phyloP scores from a whole-genome alignment of 2,113 vertebrate genomes.

The Trematomus loennbergii region DNA sequence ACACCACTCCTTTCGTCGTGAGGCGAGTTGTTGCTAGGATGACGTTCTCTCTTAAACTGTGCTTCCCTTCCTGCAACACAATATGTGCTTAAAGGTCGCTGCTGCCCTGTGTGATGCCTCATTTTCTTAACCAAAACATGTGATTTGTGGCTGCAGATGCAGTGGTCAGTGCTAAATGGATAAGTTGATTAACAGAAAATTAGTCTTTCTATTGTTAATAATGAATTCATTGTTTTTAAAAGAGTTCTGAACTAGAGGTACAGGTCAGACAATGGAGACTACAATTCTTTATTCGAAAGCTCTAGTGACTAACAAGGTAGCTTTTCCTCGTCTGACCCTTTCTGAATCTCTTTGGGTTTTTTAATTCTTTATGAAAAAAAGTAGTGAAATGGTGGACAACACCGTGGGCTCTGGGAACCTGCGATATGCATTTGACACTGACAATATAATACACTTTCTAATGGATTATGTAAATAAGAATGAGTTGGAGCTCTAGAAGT shows the following conservation, averaged over 20 bases:
- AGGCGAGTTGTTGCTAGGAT: not conserved
- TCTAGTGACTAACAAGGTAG: not conserved
- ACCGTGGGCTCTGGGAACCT: not conserved
- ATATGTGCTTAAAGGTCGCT: constrained; percentile 18
- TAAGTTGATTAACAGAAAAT: not conserved
- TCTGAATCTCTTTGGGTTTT: not conserved
- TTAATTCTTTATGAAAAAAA: no score
- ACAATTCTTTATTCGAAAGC: not conserved
- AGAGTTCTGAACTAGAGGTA: not conserved
- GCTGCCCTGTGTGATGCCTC: not conserved
- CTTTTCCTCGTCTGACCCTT: not conserved
- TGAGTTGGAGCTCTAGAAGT: not conserved
- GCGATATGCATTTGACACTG: no score
- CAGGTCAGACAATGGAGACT: no score
- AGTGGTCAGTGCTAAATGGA: not conserved
- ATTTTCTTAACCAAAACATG: constrained; percentile 2
- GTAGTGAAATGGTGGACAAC: not conserved
- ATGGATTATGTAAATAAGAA: not conserved
- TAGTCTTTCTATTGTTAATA: not conserved
- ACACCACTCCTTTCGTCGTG: constrained; percentile 1
- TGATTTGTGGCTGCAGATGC: not conserved
- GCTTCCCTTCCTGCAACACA: constrained; percentile 8
- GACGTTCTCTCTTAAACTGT: constrained; percentile 33
- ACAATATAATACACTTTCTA: not conserved
- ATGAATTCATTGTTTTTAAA: not conserved